Conservation (phyloP, 2,797 vertebrate genomes). For the Thamnophis elegans region DNA sequence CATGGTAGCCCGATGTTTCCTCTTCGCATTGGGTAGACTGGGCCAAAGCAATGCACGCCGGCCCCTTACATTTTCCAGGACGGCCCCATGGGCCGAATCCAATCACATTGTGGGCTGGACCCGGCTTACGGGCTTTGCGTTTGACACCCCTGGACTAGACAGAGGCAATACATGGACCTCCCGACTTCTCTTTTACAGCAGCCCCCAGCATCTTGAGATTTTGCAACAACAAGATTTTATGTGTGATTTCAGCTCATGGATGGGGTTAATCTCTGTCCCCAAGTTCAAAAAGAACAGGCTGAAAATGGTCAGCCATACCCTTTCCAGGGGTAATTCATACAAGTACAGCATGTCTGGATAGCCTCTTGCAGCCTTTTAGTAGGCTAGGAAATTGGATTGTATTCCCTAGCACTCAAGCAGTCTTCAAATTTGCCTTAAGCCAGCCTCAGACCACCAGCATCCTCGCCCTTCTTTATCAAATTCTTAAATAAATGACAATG, state of each 20-base stretch:
- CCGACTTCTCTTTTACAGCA: background rate
- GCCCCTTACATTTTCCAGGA: too few relatives aligned
- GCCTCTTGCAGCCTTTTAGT: background rate
- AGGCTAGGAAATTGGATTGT: background rate
- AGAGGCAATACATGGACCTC: background rate
- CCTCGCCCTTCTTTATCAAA: background rate
- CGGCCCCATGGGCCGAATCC: too few relatives aligned
- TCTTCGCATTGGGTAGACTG: too few relatives aligned
- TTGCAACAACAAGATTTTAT: background rate
- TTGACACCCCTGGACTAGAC: too few relatives aligned
- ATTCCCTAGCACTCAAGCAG: background rate
- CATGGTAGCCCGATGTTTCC: too few relatives aligned
- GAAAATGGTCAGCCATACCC: background rate
- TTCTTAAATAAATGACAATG: background rate
- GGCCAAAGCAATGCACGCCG: accelerated
- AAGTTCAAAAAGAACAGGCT: background rate
- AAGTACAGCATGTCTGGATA: background rate
- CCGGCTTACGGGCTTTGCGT: too few relatives aligned
- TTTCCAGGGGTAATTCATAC: background rate
- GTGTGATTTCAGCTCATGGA: background rate
- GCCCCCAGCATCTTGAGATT: background rate
- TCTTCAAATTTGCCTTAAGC: background rate
- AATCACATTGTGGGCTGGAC: too few relatives aligned
- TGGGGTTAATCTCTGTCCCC: background rate
- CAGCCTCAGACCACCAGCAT: background rate